phyloP scores from a whole-genome alignment of 2,797 vertebrate species.

The Notoglanidium macrostoma region DNA sequence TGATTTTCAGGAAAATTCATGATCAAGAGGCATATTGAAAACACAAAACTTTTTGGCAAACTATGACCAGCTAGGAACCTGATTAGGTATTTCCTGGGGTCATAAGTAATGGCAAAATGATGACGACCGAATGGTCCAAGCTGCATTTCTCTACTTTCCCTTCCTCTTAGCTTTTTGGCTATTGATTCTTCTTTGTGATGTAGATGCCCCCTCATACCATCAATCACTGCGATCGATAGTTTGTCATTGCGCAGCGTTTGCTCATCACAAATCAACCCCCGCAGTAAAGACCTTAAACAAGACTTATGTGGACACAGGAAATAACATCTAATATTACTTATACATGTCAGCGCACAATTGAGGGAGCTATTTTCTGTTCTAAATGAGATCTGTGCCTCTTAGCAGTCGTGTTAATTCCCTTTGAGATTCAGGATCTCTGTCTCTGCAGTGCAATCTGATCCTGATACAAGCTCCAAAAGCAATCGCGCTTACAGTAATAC shows the following conservation, averaged over 20 bases:
- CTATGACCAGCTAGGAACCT: not conserved
- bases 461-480: constrained; percentile 33
- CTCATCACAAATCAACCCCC: constrained; percentile 26
- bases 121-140: constrained; percentile 30
- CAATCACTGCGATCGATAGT: constrained; percentile 46
- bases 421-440: constrained; percentile 45
- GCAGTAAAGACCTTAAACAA: constrained; percentile 38
- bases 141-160: constrained; percentile 27
- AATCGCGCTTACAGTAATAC: constrained; percentile 46
- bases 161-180: constrained; percentile 35
- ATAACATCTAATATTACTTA: constrained; percentile 24
- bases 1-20: constrained; percentile 3
- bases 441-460: constrained; percentile 47
- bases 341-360: not conserved
- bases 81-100: constrained; percentile 9
- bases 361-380: constrained; percentile 24
- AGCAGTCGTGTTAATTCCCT: constrained; percentile 35
- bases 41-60: not conserved
- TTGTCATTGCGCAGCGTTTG: constrained; percentile 34
- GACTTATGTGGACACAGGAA: constrained; percentile 11
- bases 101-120: constrained; percentile 10
- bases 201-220: constrained; percentile 45
- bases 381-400: constrained; percentile 46
- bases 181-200: constrained; percentile 49
- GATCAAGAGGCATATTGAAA: not conserved